These are phyloP conservation scores for Eubucco bourcierii DNA, from an alignment of 2,113 vertebrate genomes.

Conservation along the genomic window DNA sequence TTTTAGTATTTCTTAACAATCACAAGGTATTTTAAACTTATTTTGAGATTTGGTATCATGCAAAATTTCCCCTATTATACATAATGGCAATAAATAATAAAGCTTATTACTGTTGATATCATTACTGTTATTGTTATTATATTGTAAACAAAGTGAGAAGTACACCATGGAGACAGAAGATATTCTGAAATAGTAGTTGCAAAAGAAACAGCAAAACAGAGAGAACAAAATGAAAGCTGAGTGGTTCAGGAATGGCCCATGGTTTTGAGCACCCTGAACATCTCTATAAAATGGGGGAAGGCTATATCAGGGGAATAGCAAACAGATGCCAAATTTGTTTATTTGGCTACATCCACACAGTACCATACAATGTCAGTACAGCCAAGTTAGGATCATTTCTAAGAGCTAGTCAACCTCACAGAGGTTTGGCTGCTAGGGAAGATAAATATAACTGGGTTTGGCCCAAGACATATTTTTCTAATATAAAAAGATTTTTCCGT, in stretches of 20 bases:
- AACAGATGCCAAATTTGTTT: neutral
- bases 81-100: neutral
- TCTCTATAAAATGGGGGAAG: neutral
- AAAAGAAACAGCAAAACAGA: neutral
- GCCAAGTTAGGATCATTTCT: neutral
- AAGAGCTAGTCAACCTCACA: neutral
- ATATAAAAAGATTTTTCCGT: neutral
- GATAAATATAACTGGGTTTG: neutral
- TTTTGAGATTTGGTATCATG: neutral
- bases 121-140: neutral
- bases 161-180: neutral
- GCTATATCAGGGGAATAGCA: neutral
- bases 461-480: neutral
- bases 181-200: neutral
- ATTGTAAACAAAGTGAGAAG: neutral
- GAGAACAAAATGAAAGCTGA: neutral
- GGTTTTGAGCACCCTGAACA: neutral
- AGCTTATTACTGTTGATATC: neutral
- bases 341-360: neutral
- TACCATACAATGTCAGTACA: neutral
- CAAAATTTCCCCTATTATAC: neutral
- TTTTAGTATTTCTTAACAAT: neutral
- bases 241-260: too few species aligned
- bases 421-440: neutral
- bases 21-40: neutral